Conservation (phyloP, 1,140 invertebrate genomes). For the Drosophila quadrilineata region DNA sequence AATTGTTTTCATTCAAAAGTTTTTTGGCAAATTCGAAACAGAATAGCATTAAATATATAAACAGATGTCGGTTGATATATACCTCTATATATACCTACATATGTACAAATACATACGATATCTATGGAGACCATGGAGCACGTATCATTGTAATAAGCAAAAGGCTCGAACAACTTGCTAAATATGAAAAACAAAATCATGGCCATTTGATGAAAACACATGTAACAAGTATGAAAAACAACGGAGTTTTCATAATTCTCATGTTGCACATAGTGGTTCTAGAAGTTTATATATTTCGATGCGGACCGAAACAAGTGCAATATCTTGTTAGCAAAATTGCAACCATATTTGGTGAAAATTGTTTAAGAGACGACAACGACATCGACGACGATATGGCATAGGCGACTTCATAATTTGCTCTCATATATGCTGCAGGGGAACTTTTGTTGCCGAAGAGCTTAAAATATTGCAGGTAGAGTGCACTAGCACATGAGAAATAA, state of each 20-base stretch:
- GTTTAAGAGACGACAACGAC: conserved; percentile 9
- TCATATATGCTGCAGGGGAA: background rate
- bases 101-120: too few relatives aligned
- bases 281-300: conserved; percentile 21
- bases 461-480: background rate
- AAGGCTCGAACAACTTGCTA: conserved; percentile 48
- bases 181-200: conserved; percentile 67
- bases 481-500: conserved; percentile 29
- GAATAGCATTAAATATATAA: conserved; percentile 16
- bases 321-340: conserved; percentile 67
- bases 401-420: conserved; percentile 9
- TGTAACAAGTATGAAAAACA: conserved; percentile 38
- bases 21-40: conserved; percentile 27
- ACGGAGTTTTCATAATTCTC: conserved; percentile 68
- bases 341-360: conserved; percentile 73
- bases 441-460: background rate
- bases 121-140: conserved; percentile 38
- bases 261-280: conserved; percentile 36
- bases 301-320: conserved; percentile 44
- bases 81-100: conserved; percentile 19
- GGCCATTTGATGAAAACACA: conserved; percentile 43
- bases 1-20: conserved; percentile 61
- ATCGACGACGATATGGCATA: conserved; percentile 12
- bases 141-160: conserved; percentile 31
- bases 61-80: background rate